A percentile compares a stretch with the other conserved stretches of the same genome.
phyloP scores from a whole-genome alignment of 2,113 vertebrate species.

The Psittacula cyanocephala region DNA sequence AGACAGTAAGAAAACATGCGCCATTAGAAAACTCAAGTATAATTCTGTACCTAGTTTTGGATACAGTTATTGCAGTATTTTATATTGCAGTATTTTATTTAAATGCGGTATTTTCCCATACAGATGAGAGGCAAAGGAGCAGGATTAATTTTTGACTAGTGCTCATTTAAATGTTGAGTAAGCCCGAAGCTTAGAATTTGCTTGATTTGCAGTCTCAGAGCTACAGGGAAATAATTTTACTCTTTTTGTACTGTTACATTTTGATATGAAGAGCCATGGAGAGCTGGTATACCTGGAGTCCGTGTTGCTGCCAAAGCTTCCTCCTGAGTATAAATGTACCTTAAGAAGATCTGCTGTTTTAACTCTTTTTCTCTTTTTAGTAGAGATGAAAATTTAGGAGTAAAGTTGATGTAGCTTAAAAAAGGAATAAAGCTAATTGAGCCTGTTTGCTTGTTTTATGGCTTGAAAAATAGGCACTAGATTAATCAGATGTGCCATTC shows the following conservation, averaged over 20 bases:
- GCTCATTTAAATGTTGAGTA: background rate
- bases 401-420: background rate
- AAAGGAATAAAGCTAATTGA: background rate
- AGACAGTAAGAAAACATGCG: background rate
- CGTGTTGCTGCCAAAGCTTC: background rate
- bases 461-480: background rate
- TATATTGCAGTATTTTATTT: background rate
- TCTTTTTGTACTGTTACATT: background rate
- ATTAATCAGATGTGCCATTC: background rate
- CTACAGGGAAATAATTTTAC: background rate
- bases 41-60: background rate
- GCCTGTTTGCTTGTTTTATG: constrained; percentile 14
- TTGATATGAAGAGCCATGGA: background rate
- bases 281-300: background rate
- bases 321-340: background rate
- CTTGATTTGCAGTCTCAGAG: background rate
- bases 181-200: background rate
- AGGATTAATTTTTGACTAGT: background rate
- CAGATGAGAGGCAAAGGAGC: background rate
- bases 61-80: background rate
- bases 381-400: background rate
- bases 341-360: background rate
- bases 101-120: background rate
- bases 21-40: background rate
- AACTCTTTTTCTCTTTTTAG: background rate